Percentiles rank a stretch among this genome's conserved stretches.
phyloP scores from a whole-genome alignment of 2,797 vertebrate genomes.

The Graptemys geographica region DNA sequence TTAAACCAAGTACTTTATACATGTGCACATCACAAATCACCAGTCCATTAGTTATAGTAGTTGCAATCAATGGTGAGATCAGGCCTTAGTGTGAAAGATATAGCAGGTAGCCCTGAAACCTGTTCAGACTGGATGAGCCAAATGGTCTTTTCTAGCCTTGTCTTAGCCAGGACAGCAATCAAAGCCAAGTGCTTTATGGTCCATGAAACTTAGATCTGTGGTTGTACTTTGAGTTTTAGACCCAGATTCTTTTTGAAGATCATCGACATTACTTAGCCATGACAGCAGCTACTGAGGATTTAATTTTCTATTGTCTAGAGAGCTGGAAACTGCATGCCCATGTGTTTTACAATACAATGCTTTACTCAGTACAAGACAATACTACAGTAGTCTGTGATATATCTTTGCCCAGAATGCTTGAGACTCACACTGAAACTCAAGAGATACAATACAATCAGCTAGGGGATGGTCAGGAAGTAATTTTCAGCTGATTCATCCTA shows the following conservation, averaged over 20 bases:
- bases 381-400: background rate
- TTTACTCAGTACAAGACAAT: background rate
- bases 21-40: background rate
- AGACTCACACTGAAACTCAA: background rate
- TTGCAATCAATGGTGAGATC: background rate
- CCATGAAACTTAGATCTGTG: background rate
- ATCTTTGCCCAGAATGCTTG: background rate
- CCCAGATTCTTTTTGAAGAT: fast-evolving
- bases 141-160: background rate
- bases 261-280: background rate
- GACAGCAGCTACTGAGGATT: fast-evolving
- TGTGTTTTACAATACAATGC: background rate
- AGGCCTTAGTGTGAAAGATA: background rate
- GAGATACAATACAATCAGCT: background rate
- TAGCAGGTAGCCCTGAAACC: fast-evolving
- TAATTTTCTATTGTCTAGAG: background rate
- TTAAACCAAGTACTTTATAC: background rate
- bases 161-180: background rate
- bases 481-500: background rate
- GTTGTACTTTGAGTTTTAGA: background rate
- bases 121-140: background rate
- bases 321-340: fast-evolving
- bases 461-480: background rate
- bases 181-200: background rate
- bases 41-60: background rate